Evolutionary conservation across 2,888 invertebrate species (phyloP), one percentile per base, ranked within the genome.

Genomic region (Cheilosia impressa): DNA sequence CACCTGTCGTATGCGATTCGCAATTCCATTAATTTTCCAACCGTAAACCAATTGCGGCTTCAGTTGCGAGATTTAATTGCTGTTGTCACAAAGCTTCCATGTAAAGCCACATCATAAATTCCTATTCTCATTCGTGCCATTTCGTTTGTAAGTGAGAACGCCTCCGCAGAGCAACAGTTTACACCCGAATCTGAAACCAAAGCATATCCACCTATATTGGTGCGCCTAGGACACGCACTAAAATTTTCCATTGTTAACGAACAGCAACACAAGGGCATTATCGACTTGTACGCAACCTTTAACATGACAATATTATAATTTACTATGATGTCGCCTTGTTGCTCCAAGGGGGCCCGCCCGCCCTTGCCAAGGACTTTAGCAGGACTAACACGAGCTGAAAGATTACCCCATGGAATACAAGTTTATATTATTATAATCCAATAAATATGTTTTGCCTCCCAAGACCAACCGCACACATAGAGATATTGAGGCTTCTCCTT

Each of bases 401-500:
- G 81, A 85, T 81, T 85, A 71, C 85, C 76, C 85, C 52, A 68
- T 68, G 57, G 85, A 77, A 62, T 72, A 72, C 81, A 81, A 80
- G 85, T 85, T 68, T 66, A 77, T 77, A 81, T 81, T 85, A 85
- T 85, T 85, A 85, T 85, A 85, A 85, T 85, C 85, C 85, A 81
- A 85, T 85, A 85, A 85, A 81, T 77, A 85, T 81, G 77, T 68
- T 80, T 68, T 52, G 63, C 68, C 38, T 68, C 7, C 68, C 27
- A n/a, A 60, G 52, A 50, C 13, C 52, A 41, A 24, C 63, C 71
- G 15, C 52, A 52, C 52, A 57, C 9, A 31, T 31, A 9, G 31
- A 31, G 31, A 31, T 57, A 34, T 9, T 45, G 27, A 13, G 58
- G 38, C 43, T 57, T 41, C 47, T 19, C 68, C 55, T 73, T 50